Percentiles rank a stretch among this genome's conserved stretches.
phyloP scores from a whole-genome alignment of 2,888 invertebrate species.

The Cheilosia soror region DNA sequence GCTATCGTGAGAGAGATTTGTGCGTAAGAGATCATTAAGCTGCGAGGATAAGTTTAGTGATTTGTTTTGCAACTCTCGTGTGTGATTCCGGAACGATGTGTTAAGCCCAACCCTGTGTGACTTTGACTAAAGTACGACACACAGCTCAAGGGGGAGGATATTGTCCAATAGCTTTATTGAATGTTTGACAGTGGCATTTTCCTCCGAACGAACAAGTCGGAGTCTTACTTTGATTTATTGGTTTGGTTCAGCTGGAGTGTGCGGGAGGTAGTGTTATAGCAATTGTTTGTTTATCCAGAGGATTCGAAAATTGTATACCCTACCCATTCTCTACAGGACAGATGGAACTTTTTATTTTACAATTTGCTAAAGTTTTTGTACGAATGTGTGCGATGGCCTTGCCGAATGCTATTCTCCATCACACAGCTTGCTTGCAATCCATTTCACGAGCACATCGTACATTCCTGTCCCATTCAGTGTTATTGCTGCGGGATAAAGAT shows the following conservation, averaged over 20 bases:
- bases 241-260: slow-evolving; percentile 17
- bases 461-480: slow-evolving; percentile 62
- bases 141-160: slow-evolving; percentile 29
- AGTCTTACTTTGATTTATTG: slow-evolving; percentile 58
- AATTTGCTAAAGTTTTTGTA: slow-evolving; percentile 63
- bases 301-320: slow-evolving; percentile 44
- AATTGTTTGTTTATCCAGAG: slow-evolving; percentile 58
- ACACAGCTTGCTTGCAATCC: slow-evolving; percentile 62
- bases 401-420: slow-evolving; percentile 18
- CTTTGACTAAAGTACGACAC: slow-evolving; percentile 13
- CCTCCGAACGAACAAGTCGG: background rate
- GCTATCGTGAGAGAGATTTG: slow-evolving; percentile 52
- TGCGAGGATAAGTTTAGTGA: slow-evolving; percentile 69
- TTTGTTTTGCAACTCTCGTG: slow-evolving; percentile 67
- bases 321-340: slow-evolving; percentile 9
- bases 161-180: slow-evolving; percentile 67
- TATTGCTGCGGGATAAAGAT: slow-evolving; percentile 70
- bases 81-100: slow-evolving; percentile 66
- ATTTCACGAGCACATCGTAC: slow-evolving; percentile 64
- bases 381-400: slow-evolving; percentile 46
- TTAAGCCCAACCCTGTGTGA: slow-evolving; percentile 61
- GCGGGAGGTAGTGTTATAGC: too few species aligned
- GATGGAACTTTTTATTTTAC: slow-evolving; percentile 72
- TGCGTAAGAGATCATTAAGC: slow-evolving; percentile 72
- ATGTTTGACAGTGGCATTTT: slow-evolving; percentile 52